phyloP scores from a whole-genome alignment of 2,797 vertebrate species.

The Synaphobranchus kaupii region DNA sequence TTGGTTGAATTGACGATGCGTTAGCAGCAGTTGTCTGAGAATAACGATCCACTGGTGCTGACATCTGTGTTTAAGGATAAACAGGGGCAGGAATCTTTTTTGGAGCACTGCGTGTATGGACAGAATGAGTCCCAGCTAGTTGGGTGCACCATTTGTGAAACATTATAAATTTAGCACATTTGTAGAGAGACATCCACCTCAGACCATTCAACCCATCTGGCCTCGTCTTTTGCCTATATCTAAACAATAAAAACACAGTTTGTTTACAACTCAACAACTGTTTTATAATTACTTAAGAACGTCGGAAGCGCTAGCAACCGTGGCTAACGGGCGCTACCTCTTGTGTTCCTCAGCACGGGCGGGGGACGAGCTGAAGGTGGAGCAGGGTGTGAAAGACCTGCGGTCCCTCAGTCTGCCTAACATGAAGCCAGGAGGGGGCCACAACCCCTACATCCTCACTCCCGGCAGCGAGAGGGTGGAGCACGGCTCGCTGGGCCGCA shows the following conservation, averaged over 20 bases:
- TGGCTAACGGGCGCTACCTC: not conserved
- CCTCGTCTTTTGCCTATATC: too few species aligned
- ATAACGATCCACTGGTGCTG: not conserved
- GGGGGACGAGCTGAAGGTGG: conserved; percentile 87
- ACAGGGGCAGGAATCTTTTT: not conserved
- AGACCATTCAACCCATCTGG: too few species aligned
- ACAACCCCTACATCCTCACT: conserved; percentile 71
- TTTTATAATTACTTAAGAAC: not conserved
- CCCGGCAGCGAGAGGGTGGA: conserved; percentile 62
- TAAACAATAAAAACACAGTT: not conserved
- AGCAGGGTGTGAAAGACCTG: conserved; percentile 82
- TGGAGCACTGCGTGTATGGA: not conserved
- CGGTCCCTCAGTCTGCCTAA: conserved; percentile 83
- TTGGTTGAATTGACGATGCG: not conserved
- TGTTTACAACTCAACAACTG: not conserved
- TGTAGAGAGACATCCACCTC: too few species aligned
- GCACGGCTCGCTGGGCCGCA: conserved; percentile 66
- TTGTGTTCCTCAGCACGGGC: conserved; percentile 75
- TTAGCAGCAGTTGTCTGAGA: not conserved
- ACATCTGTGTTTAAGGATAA: too few species aligned
- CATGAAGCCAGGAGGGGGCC: conserved; percentile 68
- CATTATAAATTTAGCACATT: too few species aligned
- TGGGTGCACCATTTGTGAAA: too few species aligned
- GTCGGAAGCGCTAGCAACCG: not conserved
- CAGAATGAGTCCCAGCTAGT: too few species aligned